Evolutionary conservation across 2,797 vertebrate genomes (phyloP), one percentile per base, ranked within the genome.

Genomic region (Phyllotis vaccarum): DNA sequence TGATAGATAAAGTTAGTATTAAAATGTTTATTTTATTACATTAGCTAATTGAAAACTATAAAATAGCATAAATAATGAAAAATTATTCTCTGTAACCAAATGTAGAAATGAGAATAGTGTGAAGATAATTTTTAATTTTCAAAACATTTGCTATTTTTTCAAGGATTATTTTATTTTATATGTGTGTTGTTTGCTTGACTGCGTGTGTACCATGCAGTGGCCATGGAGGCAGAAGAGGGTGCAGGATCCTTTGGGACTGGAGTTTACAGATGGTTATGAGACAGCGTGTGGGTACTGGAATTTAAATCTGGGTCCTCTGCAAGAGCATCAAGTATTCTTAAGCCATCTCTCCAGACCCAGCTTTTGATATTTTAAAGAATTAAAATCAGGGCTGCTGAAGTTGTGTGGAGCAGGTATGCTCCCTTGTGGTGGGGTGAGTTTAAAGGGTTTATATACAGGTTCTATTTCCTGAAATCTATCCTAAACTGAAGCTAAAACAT

Each of bases 81-180:
- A 94, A 86, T 87, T 92, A 79, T 60, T 91, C 40, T 91, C 1
- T 37, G 21, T 56, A 58, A 68, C 90, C 54, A 95, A 96, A 87
- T 54, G 43, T 60, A 19, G 56, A 91, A 90, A 76, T 80, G 34
- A 43, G n/a, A 89, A 60, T 22, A 85, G 21, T 24, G n/a, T 87
- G 58, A 89, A 72, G 60, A 79, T 89, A 64, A 52, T 85, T 91
- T 92, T 86, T 49, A 76, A 86, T 94, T 91, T n/a, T 62, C 29
- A 70, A 11, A 40, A 34, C 9, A 0, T 64, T 85, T 62, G 49
- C 46, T 70, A 29, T 56, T 86, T 86, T 83, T 85, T 86, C 34
- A 68, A 68, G 68, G 82, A 2, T 52, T 86, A 49, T 34, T 52
- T 52, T 86, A 68, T 52, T 37, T 27, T 52, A 34, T n/a, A 7